Percentiles rank a stretch among this genome's conserved stretches.
phyloP scores from a whole-genome alignment of 2,888 invertebrate genomes.

The Acleris emargana region DNA sequence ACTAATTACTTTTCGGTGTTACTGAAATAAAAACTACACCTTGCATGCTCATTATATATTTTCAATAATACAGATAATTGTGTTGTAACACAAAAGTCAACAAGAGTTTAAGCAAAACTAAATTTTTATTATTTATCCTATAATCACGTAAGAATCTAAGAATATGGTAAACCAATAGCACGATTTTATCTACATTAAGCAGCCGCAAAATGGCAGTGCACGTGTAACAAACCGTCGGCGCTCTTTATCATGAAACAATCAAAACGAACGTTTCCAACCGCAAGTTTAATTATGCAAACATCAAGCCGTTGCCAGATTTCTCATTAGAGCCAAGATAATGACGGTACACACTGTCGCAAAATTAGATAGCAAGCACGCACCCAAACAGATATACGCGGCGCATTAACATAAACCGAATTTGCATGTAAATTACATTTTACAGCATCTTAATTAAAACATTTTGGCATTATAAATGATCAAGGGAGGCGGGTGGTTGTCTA shows the following conservation, averaged over 20 bases:
- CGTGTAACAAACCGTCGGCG: constrained; percentile 60
- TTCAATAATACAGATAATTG: too few species aligned
- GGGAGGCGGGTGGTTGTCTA: constrained; percentile 66
- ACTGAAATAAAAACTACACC: too few species aligned
- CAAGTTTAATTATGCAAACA: constrained; percentile 84
- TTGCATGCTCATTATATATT: too few species aligned
- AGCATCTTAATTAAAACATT: constrained; percentile 85
- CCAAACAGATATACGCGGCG: constrained; percentile 83
- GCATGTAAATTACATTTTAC: constrained; percentile 85
- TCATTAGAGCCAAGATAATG: constrained; percentile 84
- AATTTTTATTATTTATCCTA: too few species aligned
- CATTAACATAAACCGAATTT: constrained; percentile 85
- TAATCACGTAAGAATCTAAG: too few species aligned
- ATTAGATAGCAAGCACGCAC: constrained; percentile 84
- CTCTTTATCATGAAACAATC: constrained; percentile 80
- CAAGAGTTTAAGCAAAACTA: too few species aligned
- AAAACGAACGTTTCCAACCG: constrained; percentile 74
- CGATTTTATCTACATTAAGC: constrained; percentile 6
- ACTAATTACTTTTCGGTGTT: too few species aligned
- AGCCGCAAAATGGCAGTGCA: constrained; percentile 36
- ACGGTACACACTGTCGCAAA: constrained; percentile 83
- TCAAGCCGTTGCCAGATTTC: constrained; percentile 83
- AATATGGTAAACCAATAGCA: too few species aligned
- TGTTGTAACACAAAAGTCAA: too few species aligned
- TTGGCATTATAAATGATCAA: constrained; percentile 85